Conservation (phyloP, 2,888 invertebrate genomes). For the Microdon myrmicae region DNA sequence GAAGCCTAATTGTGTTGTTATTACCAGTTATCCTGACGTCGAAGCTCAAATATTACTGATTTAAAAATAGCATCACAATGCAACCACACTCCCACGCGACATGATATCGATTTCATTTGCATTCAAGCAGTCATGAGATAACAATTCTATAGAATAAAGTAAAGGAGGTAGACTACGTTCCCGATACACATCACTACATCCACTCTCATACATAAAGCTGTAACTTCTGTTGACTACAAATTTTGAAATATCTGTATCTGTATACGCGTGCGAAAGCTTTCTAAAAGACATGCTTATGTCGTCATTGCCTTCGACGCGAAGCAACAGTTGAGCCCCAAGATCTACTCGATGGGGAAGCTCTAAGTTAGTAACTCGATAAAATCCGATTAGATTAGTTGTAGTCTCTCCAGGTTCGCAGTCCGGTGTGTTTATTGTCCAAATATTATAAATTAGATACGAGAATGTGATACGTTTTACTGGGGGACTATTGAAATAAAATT, state of each 20-base stretch:
- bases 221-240: too few species aligned
- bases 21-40: conserved; percentile 1
- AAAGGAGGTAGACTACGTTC: too few species aligned
- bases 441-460: too few species aligned
- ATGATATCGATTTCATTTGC: too few species aligned
- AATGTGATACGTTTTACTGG: conserved; percentile 19
- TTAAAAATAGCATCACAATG: conserved; percentile 13
- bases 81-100: too few species aligned
- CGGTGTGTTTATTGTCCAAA: too few species aligned
- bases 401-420: neutral
- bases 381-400: conserved; percentile 21
- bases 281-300: conserved; percentile 19
- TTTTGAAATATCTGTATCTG: too few species aligned
- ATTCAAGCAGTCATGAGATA: too few species aligned
- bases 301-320: conserved; percentile 19
- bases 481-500: neutral
- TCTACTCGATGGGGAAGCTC: conserved; percentile 22
- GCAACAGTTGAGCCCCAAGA: conserved; percentile 27
- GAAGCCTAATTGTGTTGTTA: too few species aligned
- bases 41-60: conserved; percentile 2
- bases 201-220: too few species aligned
- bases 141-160: too few species aligned
- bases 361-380: conserved; percentile 24
- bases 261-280: conserved; percentile 8
- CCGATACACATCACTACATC: too few species aligned